phyloP scores from a whole-genome alignment of 2,113 vertebrate genomes.

The Cyanistes caeruleus region DNA sequence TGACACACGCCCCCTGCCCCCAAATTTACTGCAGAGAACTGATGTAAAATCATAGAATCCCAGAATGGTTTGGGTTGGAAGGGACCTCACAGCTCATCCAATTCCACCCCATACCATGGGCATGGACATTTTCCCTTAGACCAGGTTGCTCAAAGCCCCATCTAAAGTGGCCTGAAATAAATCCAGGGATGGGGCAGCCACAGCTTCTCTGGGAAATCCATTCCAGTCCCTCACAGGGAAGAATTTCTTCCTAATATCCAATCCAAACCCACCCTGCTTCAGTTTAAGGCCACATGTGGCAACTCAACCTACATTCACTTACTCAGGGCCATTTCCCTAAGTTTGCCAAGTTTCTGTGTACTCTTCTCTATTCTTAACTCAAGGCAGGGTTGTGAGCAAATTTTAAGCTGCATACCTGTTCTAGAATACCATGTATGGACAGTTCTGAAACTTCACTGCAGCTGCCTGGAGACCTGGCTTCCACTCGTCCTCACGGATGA shows the following conservation, averaged over 20 bases:
- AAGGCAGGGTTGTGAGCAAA: not conserved
- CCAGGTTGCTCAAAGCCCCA: not conserved
- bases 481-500: not conserved
- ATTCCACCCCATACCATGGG: not conserved
- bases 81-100: not conserved
- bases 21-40: not conserved
- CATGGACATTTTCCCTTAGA: not conserved
- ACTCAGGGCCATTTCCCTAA: not conserved
- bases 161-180: not conserved
- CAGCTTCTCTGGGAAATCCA: not conserved
- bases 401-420: not conserved
- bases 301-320: not conserved
- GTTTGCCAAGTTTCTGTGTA: not conserved
- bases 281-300: not conserved
- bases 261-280: not conserved
- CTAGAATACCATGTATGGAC: not conserved
- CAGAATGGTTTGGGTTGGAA: not conserved
- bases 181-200: not conserved
- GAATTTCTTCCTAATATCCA: not conserved
- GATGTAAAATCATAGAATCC: not conserved
- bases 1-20: rapidly evolving
- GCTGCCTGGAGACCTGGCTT: not conserved
- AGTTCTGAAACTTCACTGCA: constrained; percentile 25
- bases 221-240: not conserved
- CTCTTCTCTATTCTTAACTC: not conserved